Conservation (phyloP, 2,888 invertebrate genomes). For the Euclidia mi region DNA sequence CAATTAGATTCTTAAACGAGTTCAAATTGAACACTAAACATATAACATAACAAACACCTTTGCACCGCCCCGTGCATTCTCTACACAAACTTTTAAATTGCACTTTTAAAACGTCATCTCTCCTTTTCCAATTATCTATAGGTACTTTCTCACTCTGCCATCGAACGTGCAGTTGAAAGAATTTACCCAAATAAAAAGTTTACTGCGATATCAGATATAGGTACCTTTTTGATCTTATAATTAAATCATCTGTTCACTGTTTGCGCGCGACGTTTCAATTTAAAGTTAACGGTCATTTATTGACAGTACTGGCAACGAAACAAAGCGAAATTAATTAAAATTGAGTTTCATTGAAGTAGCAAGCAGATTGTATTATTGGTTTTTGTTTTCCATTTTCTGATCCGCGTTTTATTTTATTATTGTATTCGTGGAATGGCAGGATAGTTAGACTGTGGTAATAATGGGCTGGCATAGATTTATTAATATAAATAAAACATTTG, state of each 20-base stretch:
- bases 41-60: constrained; percentile 47
- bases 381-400: too few relatives aligned
- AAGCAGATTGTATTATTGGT: too few relatives aligned
- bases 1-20: too few relatives aligned
- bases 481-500: too few relatives aligned
- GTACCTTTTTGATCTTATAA: constrained; percentile 46
- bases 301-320: constrained; percentile 39
- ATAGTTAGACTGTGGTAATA: too few relatives aligned
- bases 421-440: too few relatives aligned
- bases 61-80: constrained; percentile 31
- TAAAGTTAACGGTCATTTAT: too few relatives aligned
- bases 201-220: constrained; percentile 35
- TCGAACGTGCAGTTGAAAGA: constrained; percentile 44
- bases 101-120: constrained; percentile 26
- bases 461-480: too few relatives aligned
- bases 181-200: constrained; percentile 53
- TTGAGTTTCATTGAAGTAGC: too few relatives aligned
- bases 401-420: too few relatives aligned
- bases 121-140: constrained; percentile 26
- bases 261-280: too few relatives aligned
- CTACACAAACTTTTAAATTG: constrained; percentile 51
- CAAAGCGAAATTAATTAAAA: constrained; percentile 46
- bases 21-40: too few relatives aligned
- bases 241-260: constrained; percentile 44
- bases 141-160: constrained; percentile 34